phyloP scores from a whole-genome alignment of 1,140 invertebrate species.

The Orchestia grillus region DNA sequence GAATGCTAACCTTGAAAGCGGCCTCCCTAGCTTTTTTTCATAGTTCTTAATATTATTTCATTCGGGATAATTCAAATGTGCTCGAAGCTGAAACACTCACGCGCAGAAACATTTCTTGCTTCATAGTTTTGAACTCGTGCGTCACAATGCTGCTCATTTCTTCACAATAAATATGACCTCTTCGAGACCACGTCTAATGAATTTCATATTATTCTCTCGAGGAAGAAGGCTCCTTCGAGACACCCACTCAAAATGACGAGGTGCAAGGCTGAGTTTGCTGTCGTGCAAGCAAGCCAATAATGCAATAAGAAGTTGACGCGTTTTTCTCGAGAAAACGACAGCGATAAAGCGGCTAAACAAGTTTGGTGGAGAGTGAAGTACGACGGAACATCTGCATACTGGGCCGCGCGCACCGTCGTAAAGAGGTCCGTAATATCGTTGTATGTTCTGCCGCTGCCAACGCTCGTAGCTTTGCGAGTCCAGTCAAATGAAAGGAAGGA shows the following conservation, averaged over 20 bases:
- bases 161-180: background rate
- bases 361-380: slow-evolving; percentile 9
- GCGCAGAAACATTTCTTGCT: too few species aligned
- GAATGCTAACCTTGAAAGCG: too few species aligned
- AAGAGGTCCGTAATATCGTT: background rate
- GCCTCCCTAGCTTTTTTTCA: too few species aligned
- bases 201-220: background rate
- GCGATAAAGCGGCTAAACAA: slow-evolving; percentile 43
- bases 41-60: too few species aligned
- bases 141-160: background rate
- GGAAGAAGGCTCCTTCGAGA: background rate
- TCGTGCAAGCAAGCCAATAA: slow-evolving; percentile 5
- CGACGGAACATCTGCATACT: slow-evolving; percentile 19
- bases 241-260: background rate
- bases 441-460: background rate
- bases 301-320: slow-evolving; percentile 17
- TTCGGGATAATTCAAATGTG: too few species aligned
- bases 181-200: background rate
- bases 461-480: background rate
- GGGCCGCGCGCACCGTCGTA: background rate
- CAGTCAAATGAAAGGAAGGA: background rate
- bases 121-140: background rate
- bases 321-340: slow-evolving; percentile 11
- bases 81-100: too few species aligned
- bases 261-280: background rate